These are phyloP conservation scores for Lasiommata megera DNA, from an alignment of 2,888 invertebrate genomes.

Conservation along the genomic window DNA sequence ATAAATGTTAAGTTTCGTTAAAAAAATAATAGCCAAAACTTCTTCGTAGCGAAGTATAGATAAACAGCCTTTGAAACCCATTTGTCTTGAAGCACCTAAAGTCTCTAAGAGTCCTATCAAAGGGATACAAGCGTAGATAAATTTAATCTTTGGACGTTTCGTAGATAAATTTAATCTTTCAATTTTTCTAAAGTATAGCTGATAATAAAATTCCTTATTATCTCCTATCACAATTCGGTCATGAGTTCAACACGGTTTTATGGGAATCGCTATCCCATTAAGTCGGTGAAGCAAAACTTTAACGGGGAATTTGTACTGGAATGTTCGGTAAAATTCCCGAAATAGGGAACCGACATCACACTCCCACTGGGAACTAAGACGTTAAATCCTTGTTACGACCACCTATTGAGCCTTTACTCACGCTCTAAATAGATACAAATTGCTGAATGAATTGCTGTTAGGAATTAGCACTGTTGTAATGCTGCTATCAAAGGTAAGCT, in stretches of 20 bases:
- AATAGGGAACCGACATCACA: conserved; percentile 52
- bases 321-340: conserved; percentile 66
- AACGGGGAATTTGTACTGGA: conserved; percentile 66
- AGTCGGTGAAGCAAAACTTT: conserved; percentile 54
- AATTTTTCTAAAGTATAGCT: conserved; percentile 25
- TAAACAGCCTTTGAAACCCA: too few species aligned
- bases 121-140: conserved; percentile 22
- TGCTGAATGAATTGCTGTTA: conserved; percentile 53
- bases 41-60: too few species aligned
- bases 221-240: conserved; percentile 33
- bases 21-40: too few species aligned
- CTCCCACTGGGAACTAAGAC: conserved; percentile 62
- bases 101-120: neutral
- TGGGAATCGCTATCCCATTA: conserved; percentile 45
- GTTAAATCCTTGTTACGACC: conserved; percentile 68
- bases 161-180: conserved; percentile 31
- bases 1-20: too few species aligned
- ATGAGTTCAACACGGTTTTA: conserved; percentile 34
- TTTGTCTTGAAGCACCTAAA: conserved; percentile 1
- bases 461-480: conserved; percentile 44
- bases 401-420: conserved; percentile 61
- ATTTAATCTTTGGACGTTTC: conserved; percentile 26
- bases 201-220: conserved; percentile 36
- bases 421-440: conserved; percentile 67
- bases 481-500: conserved; percentile 10